Conservation (phyloP, 1,140 invertebrate genomes). For the Berghia stephanieae region DNA sequence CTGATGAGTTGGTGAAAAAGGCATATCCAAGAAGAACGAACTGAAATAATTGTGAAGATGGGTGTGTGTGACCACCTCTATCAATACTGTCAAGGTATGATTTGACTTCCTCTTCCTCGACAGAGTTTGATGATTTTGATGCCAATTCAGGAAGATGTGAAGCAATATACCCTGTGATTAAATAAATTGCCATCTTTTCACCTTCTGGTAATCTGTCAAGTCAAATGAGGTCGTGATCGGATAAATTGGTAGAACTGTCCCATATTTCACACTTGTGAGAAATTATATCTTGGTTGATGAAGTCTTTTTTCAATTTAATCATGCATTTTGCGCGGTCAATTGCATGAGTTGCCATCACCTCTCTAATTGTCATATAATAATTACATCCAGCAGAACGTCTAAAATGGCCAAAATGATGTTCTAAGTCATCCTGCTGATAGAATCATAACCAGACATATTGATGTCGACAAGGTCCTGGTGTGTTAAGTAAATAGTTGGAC, state of each 20-base stretch:
- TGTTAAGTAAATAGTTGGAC: neutral
- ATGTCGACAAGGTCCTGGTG: neutral
- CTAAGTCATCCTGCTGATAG: neutral
- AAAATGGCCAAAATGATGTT: slow-evolving; percentile 8
- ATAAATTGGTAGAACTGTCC: neutral
- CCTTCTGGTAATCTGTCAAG: neutral
- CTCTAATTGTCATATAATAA: neutral
- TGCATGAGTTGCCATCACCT: neutral
- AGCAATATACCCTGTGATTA: neutral
- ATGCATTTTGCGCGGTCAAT: neutral
- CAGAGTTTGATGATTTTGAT: neutral
- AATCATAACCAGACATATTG: neutral
- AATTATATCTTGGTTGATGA: neutral
- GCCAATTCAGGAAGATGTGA: neutral
- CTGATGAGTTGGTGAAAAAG: neutral
- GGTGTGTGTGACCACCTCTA: neutral
- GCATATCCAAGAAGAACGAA: neutral
- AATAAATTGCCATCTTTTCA: slow-evolving; percentile 3
- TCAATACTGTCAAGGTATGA: neutral
- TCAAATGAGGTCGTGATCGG: neutral
- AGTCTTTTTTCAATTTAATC: neutral
- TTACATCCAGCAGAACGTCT: slow-evolving; percentile 7
- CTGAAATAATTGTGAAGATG: neutral
- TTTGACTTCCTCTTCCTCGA: neutral
- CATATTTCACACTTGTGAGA: neutral